Base-by-base conservation (phyloP, 2,888 invertebrate species). In the Griposia aprilina region DNA sequence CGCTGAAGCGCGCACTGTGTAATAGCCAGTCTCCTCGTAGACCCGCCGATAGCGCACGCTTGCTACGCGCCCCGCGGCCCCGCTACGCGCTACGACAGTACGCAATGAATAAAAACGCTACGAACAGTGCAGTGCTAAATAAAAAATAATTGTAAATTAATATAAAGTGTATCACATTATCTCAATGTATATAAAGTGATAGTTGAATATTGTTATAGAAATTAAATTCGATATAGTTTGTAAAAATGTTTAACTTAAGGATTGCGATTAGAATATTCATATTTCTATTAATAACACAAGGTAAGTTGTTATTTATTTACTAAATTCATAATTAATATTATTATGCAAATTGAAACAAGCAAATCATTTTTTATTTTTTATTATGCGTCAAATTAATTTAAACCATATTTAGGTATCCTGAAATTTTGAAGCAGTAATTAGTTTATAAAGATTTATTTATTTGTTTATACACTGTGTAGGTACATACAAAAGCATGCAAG, bases 1-100 rank as follows among this genome's bases (percentile, higher is more conserved):
- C 86, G 88, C 82, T 86, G 85, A 81, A 85, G 81, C 85, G 85
- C 89, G 88, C 89, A 87, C 81, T 82, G 81, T 86, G 83, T 83
- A 85, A 85, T 78, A 74, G 87, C 81, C 92, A 92, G 92, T 92
- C 90, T 88, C 83, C 76, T 77, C 90, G 91, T 90, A 91, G 90
- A 85, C 85, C 85, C 85, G 82, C 78, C 69, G 80, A 76, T 74
- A 82, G 82, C 91, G 92, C 90, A 89, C 92, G 92, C 81, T 76
- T 87, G 90, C 90, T 90, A 90, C 90, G 89, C 80, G 85, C 82
- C 63, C 66, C 79, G 82, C 84, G 87, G 84, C 83, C 52, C 68
- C 78, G 82, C 85, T 87, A 84, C 79, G 85, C 74, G 86, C 87
- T 89, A 88, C 89, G 88, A 83, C 7, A 83, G 74, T 85, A 79